Percentiles rank a stretch among this genome's conserved stretches.
Evolutionary conservation across 1,140 invertebrate genomes (phyloP).

Genomic region (Brachionus koreanus): DNA sequence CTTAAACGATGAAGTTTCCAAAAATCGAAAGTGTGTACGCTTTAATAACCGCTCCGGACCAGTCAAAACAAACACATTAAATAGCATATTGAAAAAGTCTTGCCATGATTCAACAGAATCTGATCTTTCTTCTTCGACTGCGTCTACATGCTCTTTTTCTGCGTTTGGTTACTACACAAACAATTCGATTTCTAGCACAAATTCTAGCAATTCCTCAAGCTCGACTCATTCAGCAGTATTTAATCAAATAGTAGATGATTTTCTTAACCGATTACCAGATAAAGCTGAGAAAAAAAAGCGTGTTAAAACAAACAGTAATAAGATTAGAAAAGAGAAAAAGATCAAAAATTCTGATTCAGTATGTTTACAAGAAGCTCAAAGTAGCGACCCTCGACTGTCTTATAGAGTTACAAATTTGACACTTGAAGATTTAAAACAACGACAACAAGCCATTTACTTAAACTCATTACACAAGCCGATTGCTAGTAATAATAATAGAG

Average conservation of each 20-base stretch:
- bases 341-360: background rate
- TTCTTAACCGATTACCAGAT: background rate
- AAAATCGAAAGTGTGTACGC: background rate
- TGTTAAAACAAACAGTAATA: background rate
- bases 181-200: slow-evolving; percentile 7
- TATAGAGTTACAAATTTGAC: slow-evolving; percentile 28
- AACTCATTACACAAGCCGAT: background rate
- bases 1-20: background rate
- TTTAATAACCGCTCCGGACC: background rate
- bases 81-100: background rate
- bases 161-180: background rate
- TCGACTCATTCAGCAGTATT: slow-evolving; percentile 12
- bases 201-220: background rate
- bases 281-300: background rate
- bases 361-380: background rate
- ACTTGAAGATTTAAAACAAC: background rate
- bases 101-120: background rate
- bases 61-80: background rate
- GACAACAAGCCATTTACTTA: slow-evolving; percentile 23
- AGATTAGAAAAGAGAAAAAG: background rate
- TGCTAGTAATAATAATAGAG: background rate
- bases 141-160: background rate
- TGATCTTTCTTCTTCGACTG: background rate
- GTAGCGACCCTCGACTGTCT: background rate
- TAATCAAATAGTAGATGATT: slow-evolving; percentile 30